These are phyloP conservation scores for Laothoe populi DNA, from an alignment of 2,888 invertebrate species.

Conservation along the genomic window DNA sequence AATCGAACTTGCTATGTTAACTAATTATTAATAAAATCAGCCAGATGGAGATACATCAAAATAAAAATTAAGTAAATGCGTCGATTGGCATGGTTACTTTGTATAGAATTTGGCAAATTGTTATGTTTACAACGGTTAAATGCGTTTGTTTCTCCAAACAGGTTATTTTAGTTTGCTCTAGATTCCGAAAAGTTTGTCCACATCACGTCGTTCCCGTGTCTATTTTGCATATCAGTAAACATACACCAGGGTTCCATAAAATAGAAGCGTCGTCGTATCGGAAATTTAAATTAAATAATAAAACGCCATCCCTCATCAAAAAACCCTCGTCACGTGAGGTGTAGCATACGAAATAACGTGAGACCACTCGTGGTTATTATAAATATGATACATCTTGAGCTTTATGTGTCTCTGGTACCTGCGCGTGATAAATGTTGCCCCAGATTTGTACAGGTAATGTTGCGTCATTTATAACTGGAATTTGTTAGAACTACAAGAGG, in stretches of 20 bases:
- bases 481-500: neutral
- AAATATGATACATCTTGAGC: conserved; percentile 55
- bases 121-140: too few species aligned
- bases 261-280: neutral
- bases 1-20: too few species aligned
- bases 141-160: too few species aligned
- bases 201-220: too few species aligned
- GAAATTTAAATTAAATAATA: conserved; percentile 59
- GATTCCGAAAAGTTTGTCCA: too few species aligned
- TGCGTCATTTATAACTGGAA: neutral
- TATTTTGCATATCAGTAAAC: neutral
- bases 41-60: too few species aligned
- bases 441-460: conserved; percentile 24
- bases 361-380: conserved; percentile 48
- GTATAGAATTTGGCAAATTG: too few species aligned
- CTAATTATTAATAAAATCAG: too few species aligned
- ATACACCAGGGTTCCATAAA: neutral
- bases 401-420: conserved; percentile 51
- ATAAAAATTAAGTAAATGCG: too few species aligned
- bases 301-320: conserved; percentile 62
- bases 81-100: too few species aligned
- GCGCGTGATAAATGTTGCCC: conserved; percentile 43
- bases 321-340: conserved; percentile 68
- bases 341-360: conserved; percentile 59
- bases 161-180: too few species aligned